A percentile compares a stretch with the other conserved stretches of the same genome.
Conservation (phyloP, 2,888 invertebrate genomes). For the Uloborus plumipes region DNA sequence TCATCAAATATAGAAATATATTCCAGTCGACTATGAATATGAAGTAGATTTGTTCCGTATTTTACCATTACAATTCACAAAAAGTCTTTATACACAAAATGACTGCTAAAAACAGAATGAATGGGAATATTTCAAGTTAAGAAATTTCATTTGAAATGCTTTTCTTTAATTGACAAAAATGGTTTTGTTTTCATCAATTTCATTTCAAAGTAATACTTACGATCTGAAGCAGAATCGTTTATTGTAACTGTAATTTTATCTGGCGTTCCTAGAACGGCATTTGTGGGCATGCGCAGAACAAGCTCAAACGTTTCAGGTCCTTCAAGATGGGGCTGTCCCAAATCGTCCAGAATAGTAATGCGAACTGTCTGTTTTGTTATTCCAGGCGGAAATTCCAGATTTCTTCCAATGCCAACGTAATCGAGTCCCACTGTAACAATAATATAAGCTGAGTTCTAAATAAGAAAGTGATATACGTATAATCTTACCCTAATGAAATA, state of each 20-base stretch:
- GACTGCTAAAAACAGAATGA: no score
- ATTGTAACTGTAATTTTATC: constrained; percentile 69
- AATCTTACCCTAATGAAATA: no score
- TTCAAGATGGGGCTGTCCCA: constrained; percentile 70
- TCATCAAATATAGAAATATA: no score
- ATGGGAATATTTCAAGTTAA: no score
- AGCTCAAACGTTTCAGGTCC: constrained; percentile 71
- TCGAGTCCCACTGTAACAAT: constrained; percentile 70
- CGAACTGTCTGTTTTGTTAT: constrained; percentile 69
- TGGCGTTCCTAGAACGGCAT: constrained; percentile 70
- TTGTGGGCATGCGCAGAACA: constrained; percentile 69
- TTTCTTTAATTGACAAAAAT: not conserved
- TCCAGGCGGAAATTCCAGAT: constrained; percentile 70
- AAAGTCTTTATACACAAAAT: no score
- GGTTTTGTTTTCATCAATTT: not conserved
- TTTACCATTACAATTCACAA: no score
- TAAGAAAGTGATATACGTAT: no score
- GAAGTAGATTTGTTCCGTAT: no score
- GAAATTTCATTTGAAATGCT: no score
- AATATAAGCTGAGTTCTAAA: not conserved
- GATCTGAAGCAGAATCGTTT: constrained; percentile 70
- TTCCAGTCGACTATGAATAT: no score
- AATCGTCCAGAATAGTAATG: constrained; percentile 71
- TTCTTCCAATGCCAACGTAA: constrained; percentile 70
- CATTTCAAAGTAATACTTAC: constrained; percentile 68